Evolutionary conservation across 2,113 vertebrate genomes (phyloP), one percentile per base, ranked within the genome.

Genomic region (Atlantisia rogersi): DNA sequence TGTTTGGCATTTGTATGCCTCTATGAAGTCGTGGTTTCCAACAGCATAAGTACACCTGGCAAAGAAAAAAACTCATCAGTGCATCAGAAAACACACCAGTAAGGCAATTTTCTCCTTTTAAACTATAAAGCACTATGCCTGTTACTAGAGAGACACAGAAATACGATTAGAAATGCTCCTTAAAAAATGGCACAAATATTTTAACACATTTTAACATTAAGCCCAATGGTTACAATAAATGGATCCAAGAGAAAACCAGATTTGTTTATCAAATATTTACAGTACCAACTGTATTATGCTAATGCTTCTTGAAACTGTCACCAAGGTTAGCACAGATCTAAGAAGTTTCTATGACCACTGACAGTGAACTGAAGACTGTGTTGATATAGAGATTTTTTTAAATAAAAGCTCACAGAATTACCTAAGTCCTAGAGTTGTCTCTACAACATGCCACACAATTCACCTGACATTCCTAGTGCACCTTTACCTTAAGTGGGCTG

Each of bases 1-100:
- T 0, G 99, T 99, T 97, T 99, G 99, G 95, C 98, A 99, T 97
- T 99, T 99, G 97, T 99, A 99, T 1, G 99, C 99, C 94, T 99
- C 99, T 63, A 99, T 95, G 56, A 99, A 99, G 97, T 99, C 99
- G 35, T 99, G 99, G 94, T 99, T 99, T 39, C 98, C 98, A 92
- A 99, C 99, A 0, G 99, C 99, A 0, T 98, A 99, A 2, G 99
- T 99, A 92, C 99, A 99, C 96, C 99, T 99, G 98, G 6, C 92
- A 97, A 90, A 81, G 79, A 90, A 92, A 94, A 79, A n/a, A 16
- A 46, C 44, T 8, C 5, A 32, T 88, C 32, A 82, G 15, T 42
- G 20, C 53, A 87, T 65, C 44, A 46, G 44, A 46, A 46, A 46
- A 46, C 18, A 46, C 44, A 46, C 44, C 44, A 46, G 44, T 17